These are phyloP conservation scores for Enhydra lutris DNA, from an alignment of 2,113 vertebrate genomes.

Conservation along the genomic window DNA sequence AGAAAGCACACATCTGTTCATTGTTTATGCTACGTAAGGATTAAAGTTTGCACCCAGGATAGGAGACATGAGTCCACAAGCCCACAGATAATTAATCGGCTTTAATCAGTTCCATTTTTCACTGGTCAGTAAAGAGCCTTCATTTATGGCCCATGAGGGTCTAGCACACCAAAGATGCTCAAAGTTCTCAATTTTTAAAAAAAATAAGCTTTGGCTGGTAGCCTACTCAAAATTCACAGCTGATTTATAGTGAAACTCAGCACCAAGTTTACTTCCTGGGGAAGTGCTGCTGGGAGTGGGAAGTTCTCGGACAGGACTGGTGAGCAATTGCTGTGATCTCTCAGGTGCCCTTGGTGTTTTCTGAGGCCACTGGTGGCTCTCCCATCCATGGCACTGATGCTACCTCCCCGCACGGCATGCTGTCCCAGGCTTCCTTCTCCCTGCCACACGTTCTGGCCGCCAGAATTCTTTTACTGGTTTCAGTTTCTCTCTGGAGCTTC, in stretches of 20 bases:
- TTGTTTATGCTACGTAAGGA: background rate
- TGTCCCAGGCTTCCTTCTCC: background rate
- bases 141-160: background rate
- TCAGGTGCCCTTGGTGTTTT: background rate
- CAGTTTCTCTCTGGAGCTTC: background rate
- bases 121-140: background rate
- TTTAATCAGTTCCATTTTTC: background rate
- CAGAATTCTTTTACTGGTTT: background rate
- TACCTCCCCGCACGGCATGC: fast-evolving
- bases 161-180: background rate
- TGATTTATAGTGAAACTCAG: background rate
- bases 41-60: background rate
- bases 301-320: background rate
- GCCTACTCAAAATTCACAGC: background rate
- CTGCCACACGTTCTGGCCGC: background rate
- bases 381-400: background rate
- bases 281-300: background rate
- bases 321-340: background rate
- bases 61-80: background rate
- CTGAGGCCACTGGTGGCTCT: background rate
- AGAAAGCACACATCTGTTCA: background rate
- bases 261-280: background rate
- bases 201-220: background rate
- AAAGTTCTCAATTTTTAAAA: background rate
- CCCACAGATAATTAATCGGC: background rate